Conservation (phyloP, 2,888 invertebrate genomes). For the Lydus trimaculatus region DNA sequence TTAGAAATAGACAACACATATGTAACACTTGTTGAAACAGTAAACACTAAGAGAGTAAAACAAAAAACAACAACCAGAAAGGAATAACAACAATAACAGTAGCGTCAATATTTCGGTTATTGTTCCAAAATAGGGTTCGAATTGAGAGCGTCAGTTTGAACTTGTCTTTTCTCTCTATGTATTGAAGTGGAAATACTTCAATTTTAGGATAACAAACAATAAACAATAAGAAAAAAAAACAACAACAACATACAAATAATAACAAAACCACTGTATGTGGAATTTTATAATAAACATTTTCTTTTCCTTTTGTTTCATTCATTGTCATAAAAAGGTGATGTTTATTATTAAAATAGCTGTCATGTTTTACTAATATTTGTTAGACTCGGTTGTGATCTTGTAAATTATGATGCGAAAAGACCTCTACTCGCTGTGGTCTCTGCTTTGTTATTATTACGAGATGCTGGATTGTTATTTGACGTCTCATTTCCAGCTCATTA, state of each 20-base stretch:
- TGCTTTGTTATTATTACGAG: conserved; percentile 13
- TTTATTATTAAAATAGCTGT: conserved; percentile 25
- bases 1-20: background rate
- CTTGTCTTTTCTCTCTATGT: background rate
- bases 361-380: conserved; percentile 28
- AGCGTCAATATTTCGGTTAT: background rate
- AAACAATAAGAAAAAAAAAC: background rate
- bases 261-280: too few relatives aligned
- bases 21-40: conserved; percentile 6
- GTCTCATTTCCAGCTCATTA: conserved; percentile 38
- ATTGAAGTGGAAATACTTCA: background rate
- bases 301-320: background rate
- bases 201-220: background rate
- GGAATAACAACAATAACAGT: background rate
- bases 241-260: too few relatives aligned
- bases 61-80: background rate
- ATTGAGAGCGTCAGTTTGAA: background rate
- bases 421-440: background rate
- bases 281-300: background rate
- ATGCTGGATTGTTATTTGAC: conserved; percentile 35
- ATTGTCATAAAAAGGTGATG: conserved; percentile 17
- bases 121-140: background rate
- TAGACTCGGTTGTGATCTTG: conserved; percentile 16
- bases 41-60: background rate
- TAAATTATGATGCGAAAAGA: conserved; percentile 19